A percentile compares a stretch with the other conserved stretches of the same genome.
phyloP scores from a whole-genome alignment of 2,797 vertebrate species.

The Cichlasoma orientale region DNA sequence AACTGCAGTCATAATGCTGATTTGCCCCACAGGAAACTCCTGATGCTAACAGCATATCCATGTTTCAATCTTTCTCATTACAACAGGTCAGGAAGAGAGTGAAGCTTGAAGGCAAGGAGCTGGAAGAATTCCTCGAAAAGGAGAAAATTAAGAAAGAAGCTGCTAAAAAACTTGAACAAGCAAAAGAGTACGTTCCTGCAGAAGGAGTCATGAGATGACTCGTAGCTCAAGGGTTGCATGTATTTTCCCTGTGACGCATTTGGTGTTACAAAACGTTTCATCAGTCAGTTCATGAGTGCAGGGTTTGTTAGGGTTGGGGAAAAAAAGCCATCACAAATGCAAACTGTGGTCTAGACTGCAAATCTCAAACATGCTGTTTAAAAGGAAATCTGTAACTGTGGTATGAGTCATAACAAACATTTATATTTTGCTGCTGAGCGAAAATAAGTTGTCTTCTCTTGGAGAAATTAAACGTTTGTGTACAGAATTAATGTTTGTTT shows the following conservation, averaged over 20 bases:
- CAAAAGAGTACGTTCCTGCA: conserved; percentile 90
- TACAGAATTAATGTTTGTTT: neutral
- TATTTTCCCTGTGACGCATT: rapidly evolving
- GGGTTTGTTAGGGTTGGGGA: neutral
- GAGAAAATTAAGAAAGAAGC: conserved; percentile 97
- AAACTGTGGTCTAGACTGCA: conserved; percentile 18
- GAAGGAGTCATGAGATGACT: neutral
- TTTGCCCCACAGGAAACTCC: conserved; percentile 1
- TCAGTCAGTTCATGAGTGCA: neutral
- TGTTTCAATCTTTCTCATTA: conserved; percentile 19
- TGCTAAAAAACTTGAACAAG: conserved; percentile 96
- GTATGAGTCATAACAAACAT: conserved; percentile 20
- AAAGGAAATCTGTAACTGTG: conserved; percentile 12
- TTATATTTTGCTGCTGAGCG: neutral
- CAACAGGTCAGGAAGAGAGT: conserved; percentile 91
- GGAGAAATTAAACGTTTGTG: neutral
- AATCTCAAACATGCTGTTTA: conserved; percentile 6
- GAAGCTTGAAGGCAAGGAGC: conserved; percentile 95
- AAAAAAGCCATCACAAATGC: neutral
- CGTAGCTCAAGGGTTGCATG: neutral
- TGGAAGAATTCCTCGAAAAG: conserved; percentile 95
- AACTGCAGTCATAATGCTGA: neutral
- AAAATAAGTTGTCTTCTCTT: neutral
- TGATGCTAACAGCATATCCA: conserved; percentile 10
- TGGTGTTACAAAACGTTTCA: neutral